Evolutionary conservation across 2,113 vertebrate genomes (phyloP), one percentile per base, ranked within the genome.

Genomic region (Nesoenas mayeri): DNA sequence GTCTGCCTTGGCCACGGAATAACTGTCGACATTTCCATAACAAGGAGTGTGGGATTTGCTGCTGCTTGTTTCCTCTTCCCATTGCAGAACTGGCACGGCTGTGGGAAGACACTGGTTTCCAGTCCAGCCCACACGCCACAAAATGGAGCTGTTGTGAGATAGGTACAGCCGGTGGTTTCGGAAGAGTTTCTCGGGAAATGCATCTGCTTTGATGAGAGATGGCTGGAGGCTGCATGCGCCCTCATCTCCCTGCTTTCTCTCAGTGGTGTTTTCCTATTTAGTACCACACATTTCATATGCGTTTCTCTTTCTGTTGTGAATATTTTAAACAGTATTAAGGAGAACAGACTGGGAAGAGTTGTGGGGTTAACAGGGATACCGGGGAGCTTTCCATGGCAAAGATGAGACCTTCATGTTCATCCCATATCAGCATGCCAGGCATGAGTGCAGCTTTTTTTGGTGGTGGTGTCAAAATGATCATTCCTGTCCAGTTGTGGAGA

Each of bases 1-100:
- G 72, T 92, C 86, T 94, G 78, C 92, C 92, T 93, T 93, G 91
- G 91, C 94, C 40, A 11, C 56, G 91, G 71, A 74, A 18, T 34
- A 86, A 79, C 88, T 93, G 71, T 91, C 61, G 74, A n/a, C 89
- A 92, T 87, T 84, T 79, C 89, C 85, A 75, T 89, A 85, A 58
- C 22, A 48, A 62, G 85, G 85, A 81, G 75, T 22, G 58, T 60
- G 71, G 88, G 91, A 91, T 91, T 6, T 85, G 85, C 84, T 69
- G 75, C 88, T 93, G 67, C 91, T 91, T 88, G 79, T 88, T 64
- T 57, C 79, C 36, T 81, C 64, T n/a, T 81, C 79, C 79, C 65
- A n/a, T 47, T 12, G 78, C 51, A 57, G 70, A 56, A 20, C 73
- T 51, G 15, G 44, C 48, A 14, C 3, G 5, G 61, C 88, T 67